Base-by-base conservation (phyloP, 2,888 invertebrate species). In the Pocota personata region DNA sequence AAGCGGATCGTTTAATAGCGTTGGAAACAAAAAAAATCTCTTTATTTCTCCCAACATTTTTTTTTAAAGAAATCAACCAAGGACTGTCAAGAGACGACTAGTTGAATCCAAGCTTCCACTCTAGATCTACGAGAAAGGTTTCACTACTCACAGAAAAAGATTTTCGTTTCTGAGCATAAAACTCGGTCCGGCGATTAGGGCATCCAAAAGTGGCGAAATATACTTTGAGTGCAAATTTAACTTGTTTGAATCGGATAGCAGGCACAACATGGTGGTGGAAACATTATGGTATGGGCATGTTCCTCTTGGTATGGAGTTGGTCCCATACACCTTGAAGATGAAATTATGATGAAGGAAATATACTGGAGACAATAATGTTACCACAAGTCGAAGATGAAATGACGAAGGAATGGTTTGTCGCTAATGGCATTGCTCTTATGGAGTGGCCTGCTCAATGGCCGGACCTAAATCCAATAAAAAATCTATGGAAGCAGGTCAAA, bases 401-500 rank as follows among this genome's bases (percentile, higher is more conserved):
- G 12, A 43, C 67, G 19, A 27, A 64, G 43, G 32, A 55, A 46
- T 72, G 57, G 55, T 79, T 71, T 43, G 14, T 3, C 0, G 43
- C 4, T 14, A n/a, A 14, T n/a, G 14, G 16, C 0, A 48, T 77
- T 58, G 58, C 32, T 21, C 27, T 52, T 32, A 12, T 67, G 52
- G 69, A 71, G 37, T 62, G 60, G 62, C 62, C 50, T 16, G 52
- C 52, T 12, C 40, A 71, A 58, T 60, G 62, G 30, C 78, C 60
- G 21, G 55, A 79, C n/a, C 30, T 60, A 19, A 24, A 24, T 24
- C 4, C 24, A 24, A 4, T 24, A 24, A 4, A 24, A 24, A 24
- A 24, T 24, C 24, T 72, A 64, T 76, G 12, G 50, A 58, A 40
- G 40, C 40, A 40, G n/a, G 12, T 40, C 40, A 40, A 40, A 46